Evolutionary conservation across 2,797 vertebrate species (phyloP).

Genomic region (Danionella dracula): DNA sequence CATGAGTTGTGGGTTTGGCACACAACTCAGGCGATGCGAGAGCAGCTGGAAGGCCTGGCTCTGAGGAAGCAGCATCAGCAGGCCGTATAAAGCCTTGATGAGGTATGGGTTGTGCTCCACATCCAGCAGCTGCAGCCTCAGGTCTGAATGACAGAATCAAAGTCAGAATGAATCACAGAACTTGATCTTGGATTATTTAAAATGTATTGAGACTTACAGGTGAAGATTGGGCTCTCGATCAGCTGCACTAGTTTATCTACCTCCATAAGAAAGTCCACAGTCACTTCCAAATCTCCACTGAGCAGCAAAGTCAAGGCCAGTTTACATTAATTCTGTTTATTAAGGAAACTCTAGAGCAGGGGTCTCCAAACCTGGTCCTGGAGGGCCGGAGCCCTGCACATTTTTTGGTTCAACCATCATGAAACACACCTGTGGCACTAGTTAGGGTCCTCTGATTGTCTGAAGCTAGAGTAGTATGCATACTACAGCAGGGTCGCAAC

Average conservation of each 20-base stretch:
- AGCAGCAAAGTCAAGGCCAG: conserved; percentile 57
- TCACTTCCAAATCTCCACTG: conserved; percentile 93
- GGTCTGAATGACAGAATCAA: conserved; percentile 59
- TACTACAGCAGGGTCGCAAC: too few relatives aligned
- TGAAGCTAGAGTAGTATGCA: too few relatives aligned
- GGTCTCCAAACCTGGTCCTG: too few relatives aligned
- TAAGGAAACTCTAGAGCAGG: too few relatives aligned
- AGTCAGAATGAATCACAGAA: neutral
- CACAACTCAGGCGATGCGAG: conserved; percentile 87
- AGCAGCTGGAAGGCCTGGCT: conserved; percentile 97
- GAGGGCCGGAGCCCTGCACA: too few relatives aligned
- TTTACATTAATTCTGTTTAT: too few relatives aligned
- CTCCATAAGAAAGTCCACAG: conserved; percentile 94
- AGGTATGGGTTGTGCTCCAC: conserved; percentile 96
- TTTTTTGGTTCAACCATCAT: too few relatives aligned
- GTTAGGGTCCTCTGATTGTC: too few relatives aligned
- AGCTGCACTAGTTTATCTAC: conserved; percentile 98
- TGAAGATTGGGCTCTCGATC: conserved; percentile 97
- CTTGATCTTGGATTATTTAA: neutral
- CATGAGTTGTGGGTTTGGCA: conserved; percentile 96
- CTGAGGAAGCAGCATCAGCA: conserved; percentile 96
- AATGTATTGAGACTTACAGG: conserved; percentile 70
- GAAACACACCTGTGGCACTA: too few relatives aligned
- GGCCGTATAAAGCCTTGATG: conserved; percentile 92
- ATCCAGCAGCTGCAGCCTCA: conserved; percentile 91